phyloP scores from a whole-genome alignment of 2,888 invertebrate species.

The Pristionchus japonicus region DNA sequence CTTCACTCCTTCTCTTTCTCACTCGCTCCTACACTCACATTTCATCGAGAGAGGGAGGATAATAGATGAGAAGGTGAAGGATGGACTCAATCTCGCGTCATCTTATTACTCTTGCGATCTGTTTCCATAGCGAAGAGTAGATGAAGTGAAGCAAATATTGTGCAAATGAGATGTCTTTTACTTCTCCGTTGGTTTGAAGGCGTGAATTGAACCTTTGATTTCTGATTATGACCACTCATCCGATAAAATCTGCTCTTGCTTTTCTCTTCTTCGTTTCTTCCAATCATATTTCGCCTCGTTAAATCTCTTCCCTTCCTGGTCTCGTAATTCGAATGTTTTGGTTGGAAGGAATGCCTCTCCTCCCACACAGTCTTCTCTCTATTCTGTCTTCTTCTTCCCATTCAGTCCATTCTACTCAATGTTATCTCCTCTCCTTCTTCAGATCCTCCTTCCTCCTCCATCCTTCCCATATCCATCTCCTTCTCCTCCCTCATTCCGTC shows the following conservation, averaged over 20 bases:
- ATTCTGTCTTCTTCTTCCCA: background rate
- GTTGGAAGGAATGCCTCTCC: conserved; percentile 19
- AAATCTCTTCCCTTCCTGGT: conserved; percentile 2
- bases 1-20: background rate
- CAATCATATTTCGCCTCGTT: conserved; percentile 39
- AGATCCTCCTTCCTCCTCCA: background rate
- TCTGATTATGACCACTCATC: background rate
- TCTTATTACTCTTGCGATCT: background rate
- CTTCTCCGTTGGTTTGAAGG: background rate
- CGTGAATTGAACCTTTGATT: background rate
- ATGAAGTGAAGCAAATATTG: no score
- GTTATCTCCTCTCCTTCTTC: background rate
- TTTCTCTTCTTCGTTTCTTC: background rate
- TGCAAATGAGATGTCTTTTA: background rate
- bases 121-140: background rate
- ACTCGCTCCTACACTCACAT: background rate
- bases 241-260: background rate
- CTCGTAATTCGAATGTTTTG: background rate
- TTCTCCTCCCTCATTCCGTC: background rate
- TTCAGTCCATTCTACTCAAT: background rate
- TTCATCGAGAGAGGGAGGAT: background rate
- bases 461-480: background rate
- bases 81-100: background rate
- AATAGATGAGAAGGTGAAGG: background rate
- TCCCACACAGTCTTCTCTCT: conserved; percentile 5